These are phyloP conservation scores for Phoenicopterus ruber DNA, from an alignment of 2,113 vertebrate species.

Conservation along the genomic window DNA sequence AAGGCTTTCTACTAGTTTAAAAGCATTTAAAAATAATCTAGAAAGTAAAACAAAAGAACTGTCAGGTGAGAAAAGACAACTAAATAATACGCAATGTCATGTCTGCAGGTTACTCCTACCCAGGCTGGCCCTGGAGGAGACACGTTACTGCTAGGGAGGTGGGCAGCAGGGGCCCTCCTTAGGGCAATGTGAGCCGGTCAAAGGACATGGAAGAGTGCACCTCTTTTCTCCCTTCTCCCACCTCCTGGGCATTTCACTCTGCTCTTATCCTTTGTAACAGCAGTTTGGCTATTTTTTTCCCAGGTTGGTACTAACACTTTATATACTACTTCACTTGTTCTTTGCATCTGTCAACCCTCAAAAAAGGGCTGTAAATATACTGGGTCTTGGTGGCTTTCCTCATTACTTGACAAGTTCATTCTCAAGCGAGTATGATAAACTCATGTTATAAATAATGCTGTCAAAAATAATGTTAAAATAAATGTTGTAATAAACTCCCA, in stretches of 20 bases:
- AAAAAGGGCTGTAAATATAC: not conserved
- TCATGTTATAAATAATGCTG: not conserved
- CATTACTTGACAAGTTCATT: not conserved
- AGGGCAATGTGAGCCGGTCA: not conserved
- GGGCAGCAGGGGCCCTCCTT: not conserved
- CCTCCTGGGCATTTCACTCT: not conserved
- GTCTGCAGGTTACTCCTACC: not conserved
- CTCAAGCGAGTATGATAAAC: fast-evolving
- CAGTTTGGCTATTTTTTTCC: not conserved
- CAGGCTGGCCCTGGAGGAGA: not conserved
- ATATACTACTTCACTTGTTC: not conserved
- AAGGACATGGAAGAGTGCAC: not conserved
- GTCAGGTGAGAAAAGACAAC: not conserved
- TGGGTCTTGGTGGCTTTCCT: not conserved
- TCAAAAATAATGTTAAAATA: not conserved
- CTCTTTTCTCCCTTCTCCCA: not conserved
- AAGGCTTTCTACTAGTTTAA: not conserved
- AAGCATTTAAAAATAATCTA: not conserved
- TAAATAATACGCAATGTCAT: not conserved
- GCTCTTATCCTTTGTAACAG: not conserved
- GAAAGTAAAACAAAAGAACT: not conserved
- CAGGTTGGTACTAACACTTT: not conserved
- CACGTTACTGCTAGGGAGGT: not conserved
- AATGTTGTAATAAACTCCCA: not conserved
- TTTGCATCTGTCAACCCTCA: not conserved